Evolutionary conservation across 2,888 invertebrate genomes (phyloP).

Genomic region (Linnaemya tessellans): DNA sequence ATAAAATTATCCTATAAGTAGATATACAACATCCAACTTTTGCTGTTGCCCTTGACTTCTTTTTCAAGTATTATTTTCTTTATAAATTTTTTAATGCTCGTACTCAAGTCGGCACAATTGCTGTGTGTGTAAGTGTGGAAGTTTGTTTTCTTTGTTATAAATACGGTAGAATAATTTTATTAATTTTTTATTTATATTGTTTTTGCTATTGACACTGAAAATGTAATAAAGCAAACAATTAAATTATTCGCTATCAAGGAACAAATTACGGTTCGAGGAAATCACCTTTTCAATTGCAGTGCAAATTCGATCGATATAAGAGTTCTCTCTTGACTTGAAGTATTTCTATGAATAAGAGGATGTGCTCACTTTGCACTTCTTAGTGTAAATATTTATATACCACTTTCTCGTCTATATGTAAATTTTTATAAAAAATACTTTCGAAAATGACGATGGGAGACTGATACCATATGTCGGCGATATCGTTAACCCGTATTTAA

Average conservation of each 20-base stretch:
- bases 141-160: conserved; percentile 2
- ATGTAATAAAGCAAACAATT: conserved; percentile 5
- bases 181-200: too few species aligned
- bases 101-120: not conserved
- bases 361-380: too few species aligned
- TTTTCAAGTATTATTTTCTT: conserved; percentile 22
- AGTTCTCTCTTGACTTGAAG: too few species aligned
- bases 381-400: too few species aligned
- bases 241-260: not conserved
- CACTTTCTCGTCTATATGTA: too few species aligned
- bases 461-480: too few species aligned
- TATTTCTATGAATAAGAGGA: too few species aligned
- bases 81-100: not conserved
- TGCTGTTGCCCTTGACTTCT: conserved; percentile 47
- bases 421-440: too few species aligned
- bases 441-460: too few species aligned
- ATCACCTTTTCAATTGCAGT: too few species aligned
- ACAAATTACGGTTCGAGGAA: not conserved
- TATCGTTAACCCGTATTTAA: too few species aligned
- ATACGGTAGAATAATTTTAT: not conserved
- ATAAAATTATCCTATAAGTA: conserved; percentile 2
- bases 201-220: conserved; percentile 43
- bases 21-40: conserved; percentile 23
- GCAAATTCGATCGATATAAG: not conserved
- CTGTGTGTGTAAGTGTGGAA: conserved; percentile 21